phyloP scores from a whole-genome alignment of 2,888 invertebrate species.

The Leptopilina syphax region DNA sequence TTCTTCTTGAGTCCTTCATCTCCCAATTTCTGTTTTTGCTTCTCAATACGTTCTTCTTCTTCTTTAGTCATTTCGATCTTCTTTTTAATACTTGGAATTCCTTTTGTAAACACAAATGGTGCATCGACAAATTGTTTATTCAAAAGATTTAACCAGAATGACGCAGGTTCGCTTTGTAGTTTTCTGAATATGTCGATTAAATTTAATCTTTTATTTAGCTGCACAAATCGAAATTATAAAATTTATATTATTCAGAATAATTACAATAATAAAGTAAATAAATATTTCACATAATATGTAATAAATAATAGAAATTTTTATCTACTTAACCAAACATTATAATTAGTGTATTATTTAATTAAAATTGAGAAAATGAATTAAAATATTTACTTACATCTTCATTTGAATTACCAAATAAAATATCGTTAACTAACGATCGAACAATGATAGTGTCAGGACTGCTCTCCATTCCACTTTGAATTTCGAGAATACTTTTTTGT shows the following conservation, averaged over 20 bases:
- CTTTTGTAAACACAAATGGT: slow-evolving; percentile 81
- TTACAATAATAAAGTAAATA: no score
- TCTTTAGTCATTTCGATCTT: slow-evolving; percentile 83
- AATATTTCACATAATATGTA: no score
- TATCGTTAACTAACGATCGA: slow-evolving; percentile 88
- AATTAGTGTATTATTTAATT: slow-evolving; percentile 22
- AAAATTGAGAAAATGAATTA: slow-evolving; percentile 34
- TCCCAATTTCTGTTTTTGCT: slow-evolving; percentile 83
- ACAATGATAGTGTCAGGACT: slow-evolving; percentile 88
- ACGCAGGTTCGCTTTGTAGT: slow-evolving; percentile 80
- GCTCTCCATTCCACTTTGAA: slow-evolving; percentile 85
- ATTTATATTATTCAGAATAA: not conserved
- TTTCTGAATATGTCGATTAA: slow-evolving; percentile 81
- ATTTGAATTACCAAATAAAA: slow-evolving; percentile 87
- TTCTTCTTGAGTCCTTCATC: slow-evolving; percentile 83
- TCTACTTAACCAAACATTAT: no score
- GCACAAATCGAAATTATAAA: slow-evolving; percentile 47
- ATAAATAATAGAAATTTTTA: no score
- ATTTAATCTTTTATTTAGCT: slow-evolving; percentile 85
- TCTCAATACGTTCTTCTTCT: slow-evolving; percentile 85
- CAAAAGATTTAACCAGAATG: slow-evolving; percentile 86
- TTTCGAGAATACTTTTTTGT: slow-evolving; percentile 84
- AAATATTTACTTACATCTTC: slow-evolving; percentile 81
- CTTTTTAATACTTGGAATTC: slow-evolving; percentile 82
- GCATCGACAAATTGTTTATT: slow-evolving; percentile 83